Base-by-base conservation (phyloP, 2,797 vertebrate species). In the Eulemur albifrons region DNA sequence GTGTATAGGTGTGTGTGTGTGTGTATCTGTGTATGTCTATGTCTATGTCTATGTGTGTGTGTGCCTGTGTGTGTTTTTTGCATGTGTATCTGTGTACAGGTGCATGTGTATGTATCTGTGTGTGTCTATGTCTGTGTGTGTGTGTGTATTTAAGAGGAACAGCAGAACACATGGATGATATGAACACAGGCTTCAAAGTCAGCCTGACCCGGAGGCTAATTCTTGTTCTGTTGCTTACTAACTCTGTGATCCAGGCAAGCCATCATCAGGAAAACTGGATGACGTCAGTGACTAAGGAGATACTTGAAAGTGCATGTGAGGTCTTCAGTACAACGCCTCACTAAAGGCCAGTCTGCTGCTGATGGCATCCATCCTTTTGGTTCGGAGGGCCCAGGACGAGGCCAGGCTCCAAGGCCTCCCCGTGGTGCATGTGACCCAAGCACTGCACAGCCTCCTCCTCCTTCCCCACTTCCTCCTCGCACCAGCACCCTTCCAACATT, bases 341-440 rank as follows among this genome's bases (percentile, higher is more conserved):
- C 13, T 57, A 18, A 11, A 65, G 67, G 9, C 35, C 45, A 82
- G 2, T 50, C 82, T 4, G 8, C 14, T 63, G 35, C 30, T 23
- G 17, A 45, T 9, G 23, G 30, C 13, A 1, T 23, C 76, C 7
- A n/a, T 23, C 43, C 50, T 30, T 88, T n/a, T 27, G 14, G 48
- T 43, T 5, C 35, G 63, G 43, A 77, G 40, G 72, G 18, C 25
- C 4, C 21, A 45, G n/a, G 5, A 59, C 1, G 2, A 23, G 25
- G 12, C 48, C 45, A 2, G 30, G 25, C 3, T 35, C 21, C 27
- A 69, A 30, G 17, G 43, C 5, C 21, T 45, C 9, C 25, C 6
- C 25, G 12, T 4, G 2, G n/a, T 27, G 10, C 6, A 8, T 7
- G 1, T 12, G 35, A 40, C n/a, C 1, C 10, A 25, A 20, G 4